phyloP scores from a whole-genome alignment of 2,113 vertebrate genomes.

The Mola mola region DNA sequence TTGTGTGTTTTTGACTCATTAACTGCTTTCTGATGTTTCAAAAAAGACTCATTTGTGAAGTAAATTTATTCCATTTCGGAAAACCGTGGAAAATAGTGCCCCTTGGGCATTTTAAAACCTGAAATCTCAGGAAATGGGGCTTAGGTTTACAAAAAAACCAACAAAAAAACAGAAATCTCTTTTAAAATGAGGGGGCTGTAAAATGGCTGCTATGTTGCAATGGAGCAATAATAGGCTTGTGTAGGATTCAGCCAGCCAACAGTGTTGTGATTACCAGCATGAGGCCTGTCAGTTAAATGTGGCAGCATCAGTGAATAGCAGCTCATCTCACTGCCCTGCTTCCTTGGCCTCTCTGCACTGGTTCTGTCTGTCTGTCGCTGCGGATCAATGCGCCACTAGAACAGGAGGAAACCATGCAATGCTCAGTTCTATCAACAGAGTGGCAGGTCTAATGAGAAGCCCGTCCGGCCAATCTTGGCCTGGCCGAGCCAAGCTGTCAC shows the following conservation, averaged over 20 bases:
- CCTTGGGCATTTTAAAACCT: no score
- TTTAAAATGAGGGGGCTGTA: constrained; percentile 10
- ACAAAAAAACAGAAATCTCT: no score
- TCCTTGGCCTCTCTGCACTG: constrained; percentile 17
- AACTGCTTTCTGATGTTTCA: no score
- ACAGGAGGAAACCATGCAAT: constrained; percentile 42
- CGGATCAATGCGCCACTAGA: constrained; percentile 47
- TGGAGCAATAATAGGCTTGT: constrained; percentile 6
- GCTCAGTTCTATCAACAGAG: constrained; percentile 39
- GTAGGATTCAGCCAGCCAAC: constrained; percentile 2
- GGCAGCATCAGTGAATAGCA: constrained; percentile 30
- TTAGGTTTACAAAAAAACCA: no score
- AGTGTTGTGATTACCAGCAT: constrained; percentile 9
- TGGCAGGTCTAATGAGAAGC: constrained; percentile 51
- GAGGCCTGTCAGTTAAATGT: constrained; percentile 12
- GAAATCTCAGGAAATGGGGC: no score
- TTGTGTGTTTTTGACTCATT: no score
- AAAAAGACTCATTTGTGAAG: no score
- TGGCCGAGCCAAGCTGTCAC: constrained; percentile 53
- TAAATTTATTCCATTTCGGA: no score
- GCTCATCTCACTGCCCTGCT: constrained; percentile 26
- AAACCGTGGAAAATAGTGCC: no score
- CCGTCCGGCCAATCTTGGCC: constrained; percentile 33
- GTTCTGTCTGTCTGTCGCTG: constrained; percentile 41
- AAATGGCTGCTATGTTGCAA: constrained; percentile 7